Percentiles rank a stretch among this genome's conserved stretches.
phyloP scores from a whole-genome alignment of 2,113 vertebrate genomes.

The Protomyctophum bolini region DNA sequence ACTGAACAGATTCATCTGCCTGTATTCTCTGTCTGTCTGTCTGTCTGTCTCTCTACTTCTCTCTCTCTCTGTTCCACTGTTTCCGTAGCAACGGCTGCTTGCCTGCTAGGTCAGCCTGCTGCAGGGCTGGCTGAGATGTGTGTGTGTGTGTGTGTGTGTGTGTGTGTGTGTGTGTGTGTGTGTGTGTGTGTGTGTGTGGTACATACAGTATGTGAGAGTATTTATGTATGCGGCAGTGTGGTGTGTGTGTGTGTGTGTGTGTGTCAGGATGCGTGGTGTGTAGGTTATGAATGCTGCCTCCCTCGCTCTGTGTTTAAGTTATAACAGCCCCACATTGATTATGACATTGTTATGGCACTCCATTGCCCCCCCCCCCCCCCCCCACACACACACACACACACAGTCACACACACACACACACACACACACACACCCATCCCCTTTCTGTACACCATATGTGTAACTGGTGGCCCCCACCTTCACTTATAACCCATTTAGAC shows the following conservation, averaged over 20 bases:
- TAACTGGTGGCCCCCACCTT: too few relatives aligned
- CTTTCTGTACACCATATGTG: too few relatives aligned
- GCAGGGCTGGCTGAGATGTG: conserved; percentile 60
- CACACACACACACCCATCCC: too few relatives aligned
- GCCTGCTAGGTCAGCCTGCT: conserved; percentile 69
- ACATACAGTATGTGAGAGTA: not conserved
- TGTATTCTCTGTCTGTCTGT: not conserved
- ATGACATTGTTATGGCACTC: not conserved
- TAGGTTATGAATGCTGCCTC: conserved; percentile 20
- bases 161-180: conserved; percentile 15
- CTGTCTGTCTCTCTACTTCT: not conserved
- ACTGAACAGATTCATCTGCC: conserved; percentile 36
- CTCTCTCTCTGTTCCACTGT: conserved; percentile 55
- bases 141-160: conserved; percentile 1
- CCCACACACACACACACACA: too few relatives aligned
- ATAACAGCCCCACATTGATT: not conserved
- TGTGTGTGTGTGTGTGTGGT: not conserved
- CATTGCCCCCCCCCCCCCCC: too few relatives aligned
- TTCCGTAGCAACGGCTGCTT: conserved; percentile 75
- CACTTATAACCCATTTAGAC: too few relatives aligned
- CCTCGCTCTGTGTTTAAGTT: conserved; percentile 5
- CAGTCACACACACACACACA: too few relatives aligned
- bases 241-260: conserved; percentile 6
- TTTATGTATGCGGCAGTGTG: conserved; percentile 11
- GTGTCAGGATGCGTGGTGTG: conserved; percentile 1